A percentile compares a stretch with the other conserved stretches of the same genome.
phyloP scores from a whole-genome alignment of 2,888 invertebrate species.

The Notocelia uddmanniana region DNA sequence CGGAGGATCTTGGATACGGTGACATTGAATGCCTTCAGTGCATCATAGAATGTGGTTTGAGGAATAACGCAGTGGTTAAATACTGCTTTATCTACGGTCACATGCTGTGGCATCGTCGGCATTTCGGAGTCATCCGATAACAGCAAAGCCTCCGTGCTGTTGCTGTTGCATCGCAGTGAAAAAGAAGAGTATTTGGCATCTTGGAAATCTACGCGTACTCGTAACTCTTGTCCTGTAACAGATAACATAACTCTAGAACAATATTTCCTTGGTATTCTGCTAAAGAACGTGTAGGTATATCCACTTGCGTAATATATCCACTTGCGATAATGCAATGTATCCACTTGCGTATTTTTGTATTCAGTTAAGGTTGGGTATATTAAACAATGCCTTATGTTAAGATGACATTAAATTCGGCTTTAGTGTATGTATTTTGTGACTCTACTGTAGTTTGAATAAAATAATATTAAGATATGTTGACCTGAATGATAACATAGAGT shows the following conservation, averaged over 20 bases:
- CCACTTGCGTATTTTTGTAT: no score
- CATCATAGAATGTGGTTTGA: not conserved
- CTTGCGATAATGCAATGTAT: no score
- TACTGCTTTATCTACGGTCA: not conserved
- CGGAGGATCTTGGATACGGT: not conserved
- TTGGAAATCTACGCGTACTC: not conserved
- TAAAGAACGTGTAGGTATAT: no score
- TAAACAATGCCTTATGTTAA: no score
- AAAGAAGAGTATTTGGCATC: conserved; percentile 5
- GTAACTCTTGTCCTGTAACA: conserved; percentile 15
- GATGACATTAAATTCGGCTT: no score
- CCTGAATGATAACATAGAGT: no score
- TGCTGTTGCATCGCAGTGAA: conserved; percentile 12
- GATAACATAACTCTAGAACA: not conserved
- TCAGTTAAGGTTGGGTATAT: no score
- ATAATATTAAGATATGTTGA: no score
- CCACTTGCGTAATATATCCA: no score
- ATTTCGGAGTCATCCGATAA: conserved; percentile 23
- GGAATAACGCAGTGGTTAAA: conserved; percentile 26
- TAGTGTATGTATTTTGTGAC: no score
- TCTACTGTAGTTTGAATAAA: no score
- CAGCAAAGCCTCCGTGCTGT: not conserved
- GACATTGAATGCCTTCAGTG: conserved; percentile 29
- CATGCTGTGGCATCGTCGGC: conserved; percentile 17
- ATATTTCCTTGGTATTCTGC: no score